Evolutionary conservation across 2,888 invertebrate genomes (phyloP).

Genomic region (Cephus rjabovi): DNA sequence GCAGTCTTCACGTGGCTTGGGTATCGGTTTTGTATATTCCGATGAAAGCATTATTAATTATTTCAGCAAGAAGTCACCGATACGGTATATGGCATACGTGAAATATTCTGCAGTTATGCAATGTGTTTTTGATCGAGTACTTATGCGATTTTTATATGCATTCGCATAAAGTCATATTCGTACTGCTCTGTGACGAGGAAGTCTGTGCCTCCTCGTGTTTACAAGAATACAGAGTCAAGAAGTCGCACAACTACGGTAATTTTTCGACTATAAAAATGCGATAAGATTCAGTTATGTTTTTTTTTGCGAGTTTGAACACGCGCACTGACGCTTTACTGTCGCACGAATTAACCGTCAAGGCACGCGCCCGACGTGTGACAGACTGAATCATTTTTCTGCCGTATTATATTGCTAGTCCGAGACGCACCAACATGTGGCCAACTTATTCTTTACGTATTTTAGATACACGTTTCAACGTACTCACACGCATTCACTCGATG

Average conservation of each 20-base stretch:
- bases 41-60: neutral
- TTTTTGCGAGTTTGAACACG: neutral
- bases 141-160: neutral
- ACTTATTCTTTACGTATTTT: neutral
- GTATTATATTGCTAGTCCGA: neutral
- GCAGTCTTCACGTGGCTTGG: neutral
- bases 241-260: neutral
- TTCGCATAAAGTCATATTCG: neutral
- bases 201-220: neutral
- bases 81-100: neutral
- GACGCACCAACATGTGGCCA: neutral
- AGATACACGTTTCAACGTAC: neutral
- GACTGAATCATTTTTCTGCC: neutral
- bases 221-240: neutral
- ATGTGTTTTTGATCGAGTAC: neutral
- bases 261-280: neutral
- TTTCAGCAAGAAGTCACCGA: neutral
- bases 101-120: neutral
- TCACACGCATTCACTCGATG: neutral
- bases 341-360: neutral
- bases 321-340: neutral
- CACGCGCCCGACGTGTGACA: neutral
- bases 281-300: neutral
- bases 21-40: conserved; percentile 1
- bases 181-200: neutral